These are phyloP conservation scores for Epirrita christyi DNA, from an alignment of 2,888 invertebrate species.

Conservation along the genomic window DNA sequence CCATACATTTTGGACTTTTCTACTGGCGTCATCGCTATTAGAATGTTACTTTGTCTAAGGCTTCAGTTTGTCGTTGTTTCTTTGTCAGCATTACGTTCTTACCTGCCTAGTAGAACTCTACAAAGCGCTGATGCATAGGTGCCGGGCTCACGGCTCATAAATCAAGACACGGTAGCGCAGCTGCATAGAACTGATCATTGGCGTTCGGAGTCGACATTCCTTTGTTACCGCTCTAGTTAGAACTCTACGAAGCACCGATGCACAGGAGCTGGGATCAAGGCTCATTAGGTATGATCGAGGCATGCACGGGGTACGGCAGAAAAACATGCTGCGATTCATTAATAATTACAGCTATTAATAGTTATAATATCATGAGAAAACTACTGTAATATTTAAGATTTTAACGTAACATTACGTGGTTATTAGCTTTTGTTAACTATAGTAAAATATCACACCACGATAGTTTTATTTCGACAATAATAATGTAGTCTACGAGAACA, in stretches of 20 bases:
- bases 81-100: neutral
- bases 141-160: constrained; percentile 3
- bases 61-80: too few species aligned
- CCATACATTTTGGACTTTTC: too few species aligned
- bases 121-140: neutral
- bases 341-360: neutral
- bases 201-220: neutral
- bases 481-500: too few species aligned
- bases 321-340: neutral
- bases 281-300: constrained; percentile 11
- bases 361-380: neutral
- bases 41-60: too few species aligned
- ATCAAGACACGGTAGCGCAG: neutral
- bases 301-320: neutral
- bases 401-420: neutral
- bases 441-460: too few species aligned
- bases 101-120: neutral
- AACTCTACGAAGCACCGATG: neutral
- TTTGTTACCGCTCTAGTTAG: neutral
- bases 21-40: too few species aligned
- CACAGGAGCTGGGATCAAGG: constrained; percentile 1
- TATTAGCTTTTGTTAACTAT: too few species aligned
- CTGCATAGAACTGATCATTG: too few species aligned
- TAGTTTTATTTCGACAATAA: too few species aligned
- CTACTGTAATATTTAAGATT: neutral